phyloP scores from a whole-genome alignment of 2,797 vertebrate species.

The Helicolenus hilgendorfi region DNA sequence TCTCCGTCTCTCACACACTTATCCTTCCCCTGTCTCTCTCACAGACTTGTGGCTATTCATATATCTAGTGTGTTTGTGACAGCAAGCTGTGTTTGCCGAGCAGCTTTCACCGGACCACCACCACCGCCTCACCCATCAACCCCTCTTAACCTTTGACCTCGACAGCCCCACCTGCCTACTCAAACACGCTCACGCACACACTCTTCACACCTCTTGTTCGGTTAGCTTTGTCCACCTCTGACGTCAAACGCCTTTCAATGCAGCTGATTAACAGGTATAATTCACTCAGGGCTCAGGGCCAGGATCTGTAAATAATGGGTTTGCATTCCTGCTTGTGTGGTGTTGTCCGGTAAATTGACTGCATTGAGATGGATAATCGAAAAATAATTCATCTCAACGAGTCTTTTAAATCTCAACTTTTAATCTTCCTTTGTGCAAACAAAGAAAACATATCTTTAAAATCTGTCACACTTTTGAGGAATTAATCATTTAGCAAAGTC shows the following conservation, averaged over 20 bases:
- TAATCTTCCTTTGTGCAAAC: not conserved
- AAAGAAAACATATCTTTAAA: not conserved
- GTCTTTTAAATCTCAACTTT: not conserved
- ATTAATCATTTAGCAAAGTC: not conserved
- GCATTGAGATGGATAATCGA: not conserved
- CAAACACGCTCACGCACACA: conserved; percentile 34
- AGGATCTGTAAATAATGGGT: conserved; percentile 32
- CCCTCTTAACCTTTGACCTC: conserved; percentile 74
- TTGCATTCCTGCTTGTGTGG: conserved; percentile 16
- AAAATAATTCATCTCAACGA: not conserved
- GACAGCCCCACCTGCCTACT: conserved; percentile 56
- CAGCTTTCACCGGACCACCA: conserved; percentile 44
- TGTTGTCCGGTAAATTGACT: not conserved
- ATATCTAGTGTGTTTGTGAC: conserved; percentile 63
- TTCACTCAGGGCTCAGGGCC: conserved; percentile 16
- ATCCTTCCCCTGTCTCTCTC: conserved; percentile 39
- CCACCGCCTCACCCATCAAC: conserved; percentile 33
- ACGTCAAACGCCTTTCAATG: conserved; percentile 75
- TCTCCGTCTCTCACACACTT: conserved; percentile 1
- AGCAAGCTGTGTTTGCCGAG: conserved; percentile 78
- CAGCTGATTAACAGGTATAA: conserved; percentile 62
- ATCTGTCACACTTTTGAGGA: not conserved
- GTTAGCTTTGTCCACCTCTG: conserved; percentile 70
- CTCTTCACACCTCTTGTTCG: conserved; percentile 54
- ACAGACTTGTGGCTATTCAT: conserved; percentile 22